Conservation (phyloP, 1,140 invertebrate genomes). For the Centruroides vittatus region DNA sequence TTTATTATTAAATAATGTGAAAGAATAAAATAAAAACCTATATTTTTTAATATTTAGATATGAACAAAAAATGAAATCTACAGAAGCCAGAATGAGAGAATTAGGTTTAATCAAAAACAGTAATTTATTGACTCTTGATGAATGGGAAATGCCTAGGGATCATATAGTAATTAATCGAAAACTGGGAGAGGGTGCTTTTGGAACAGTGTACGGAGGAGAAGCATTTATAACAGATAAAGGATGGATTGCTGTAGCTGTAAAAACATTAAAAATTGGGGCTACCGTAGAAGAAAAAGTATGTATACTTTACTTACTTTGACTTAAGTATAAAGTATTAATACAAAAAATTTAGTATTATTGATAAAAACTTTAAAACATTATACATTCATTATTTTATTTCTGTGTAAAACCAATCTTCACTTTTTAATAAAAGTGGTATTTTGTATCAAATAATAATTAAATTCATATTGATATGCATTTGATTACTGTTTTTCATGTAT, state of each 20-base stretch:
- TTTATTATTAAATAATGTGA: too few species aligned
- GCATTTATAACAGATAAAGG: constrained; percentile 46
- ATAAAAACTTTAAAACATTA: too few species aligned
- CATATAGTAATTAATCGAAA: constrained; percentile 77
- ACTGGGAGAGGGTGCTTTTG: constrained; percentile 77
- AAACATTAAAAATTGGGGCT: constrained; percentile 70
- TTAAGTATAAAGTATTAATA: too few species aligned
- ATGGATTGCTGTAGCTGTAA: constrained; percentile 81
- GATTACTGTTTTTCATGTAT: too few species aligned
- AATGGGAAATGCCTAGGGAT: constrained; percentile 72
- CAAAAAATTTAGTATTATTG: too few species aligned
- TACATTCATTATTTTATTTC: too few species aligned
- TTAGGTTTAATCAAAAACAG: constrained; percentile 8
- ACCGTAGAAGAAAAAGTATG: constrained; percentile 59
- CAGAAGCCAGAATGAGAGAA: constrained; percentile 14
- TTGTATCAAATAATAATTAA: too few species aligned
- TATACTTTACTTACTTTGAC: not conserved
- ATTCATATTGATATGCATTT: too few species aligned
- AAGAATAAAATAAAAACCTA: too few species aligned
- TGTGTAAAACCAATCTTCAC: too few species aligned
- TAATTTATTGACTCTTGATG: constrained; percentile 41
- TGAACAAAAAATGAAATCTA: constrained; percentile 11
- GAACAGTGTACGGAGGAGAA: constrained; percentile 73
- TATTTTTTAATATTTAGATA: not conserved
- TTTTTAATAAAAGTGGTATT: too few species aligned